phyloP scores from a whole-genome alignment of 1,140 invertebrate genomes.

The Caenorhabditis briggsae region DNA sequence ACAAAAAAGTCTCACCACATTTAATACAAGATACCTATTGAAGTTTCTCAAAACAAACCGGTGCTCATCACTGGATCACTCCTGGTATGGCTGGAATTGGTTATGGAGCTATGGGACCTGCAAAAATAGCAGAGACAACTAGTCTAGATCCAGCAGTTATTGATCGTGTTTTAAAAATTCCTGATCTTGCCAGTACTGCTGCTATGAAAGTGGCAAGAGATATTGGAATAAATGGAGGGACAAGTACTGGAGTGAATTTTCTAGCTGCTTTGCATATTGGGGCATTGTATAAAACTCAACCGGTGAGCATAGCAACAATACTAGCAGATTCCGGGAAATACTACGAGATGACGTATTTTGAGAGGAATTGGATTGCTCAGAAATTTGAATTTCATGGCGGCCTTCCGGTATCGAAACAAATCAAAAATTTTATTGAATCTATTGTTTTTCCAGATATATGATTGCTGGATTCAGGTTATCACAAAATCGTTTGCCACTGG shows the following conservation, averaged over 20 bases:
- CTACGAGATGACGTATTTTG: conserved; percentile 71
- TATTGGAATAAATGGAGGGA: conserved; percentile 69
- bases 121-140: conserved; percentile 64
- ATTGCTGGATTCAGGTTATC: conserved; percentile 69
- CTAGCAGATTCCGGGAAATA: conserved; percentile 66
- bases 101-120: conserved; percentile 65
- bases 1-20: too few species aligned
- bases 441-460: conserved; percentile 59
- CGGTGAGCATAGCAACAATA: conserved; percentile 64
- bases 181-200: conserved; percentile 71
- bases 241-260: conserved; percentile 72
- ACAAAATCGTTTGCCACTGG: conserved; percentile 25
- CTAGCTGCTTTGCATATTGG: conserved; percentile 68
- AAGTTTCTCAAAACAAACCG: conserved; percentile 66
- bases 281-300: not conserved
- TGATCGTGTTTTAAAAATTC: conserved; percentile 71
- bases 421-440: not conserved
- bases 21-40: too few species aligned
- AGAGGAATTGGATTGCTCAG: conserved; percentile 67
- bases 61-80: conserved; percentile 59
- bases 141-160: conserved; percentile 68
- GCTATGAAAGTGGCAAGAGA: conserved; percentile 70
- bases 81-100: conserved; percentile 72
- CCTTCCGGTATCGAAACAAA: conserved; percentile 38
- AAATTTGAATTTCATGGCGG: conserved; percentile 69